Conservation (phyloP, 1,140 invertebrate genomes). For the Thalassaphorura encarpata region DNA sequence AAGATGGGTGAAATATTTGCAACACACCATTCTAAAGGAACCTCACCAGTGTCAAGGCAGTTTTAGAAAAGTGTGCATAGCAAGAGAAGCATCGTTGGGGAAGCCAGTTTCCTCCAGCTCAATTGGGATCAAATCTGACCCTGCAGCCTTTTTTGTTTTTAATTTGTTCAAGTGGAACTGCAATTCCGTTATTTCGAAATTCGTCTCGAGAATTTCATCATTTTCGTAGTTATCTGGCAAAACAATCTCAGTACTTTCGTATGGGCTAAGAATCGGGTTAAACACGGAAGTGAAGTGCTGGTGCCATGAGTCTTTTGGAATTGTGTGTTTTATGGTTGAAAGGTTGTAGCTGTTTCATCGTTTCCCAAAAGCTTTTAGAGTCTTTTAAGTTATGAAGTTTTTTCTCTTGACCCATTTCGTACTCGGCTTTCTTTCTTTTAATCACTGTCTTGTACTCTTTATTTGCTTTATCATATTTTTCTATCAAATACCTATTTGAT, state of each 20-base stretch:
- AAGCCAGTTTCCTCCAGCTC: background rate
- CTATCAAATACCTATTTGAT: too few species aligned
- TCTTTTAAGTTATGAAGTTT: too few species aligned
- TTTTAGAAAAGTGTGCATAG: background rate
- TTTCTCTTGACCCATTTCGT: background rate
- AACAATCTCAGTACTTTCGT: background rate
- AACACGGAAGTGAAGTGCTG: background rate
- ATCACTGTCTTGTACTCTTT: background rate
- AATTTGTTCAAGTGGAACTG: background rate
- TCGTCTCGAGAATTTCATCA: background rate
- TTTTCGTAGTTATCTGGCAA: background rate
- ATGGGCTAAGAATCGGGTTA: background rate
- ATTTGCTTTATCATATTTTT: background rate
- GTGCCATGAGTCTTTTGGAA: background rate
- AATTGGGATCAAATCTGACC: background rate
- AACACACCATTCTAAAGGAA: slow-evolving; percentile 1
- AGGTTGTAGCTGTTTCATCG: background rate
- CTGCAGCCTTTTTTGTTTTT: background rate
- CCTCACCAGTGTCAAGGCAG: background rate
- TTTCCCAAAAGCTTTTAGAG: background rate
- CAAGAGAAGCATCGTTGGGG: background rate
- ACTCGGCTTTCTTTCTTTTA: background rate
- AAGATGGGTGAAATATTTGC: slow-evolving; percentile 12
- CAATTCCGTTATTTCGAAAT: background rate
- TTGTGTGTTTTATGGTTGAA: background rate